Conservation (phyloP, 2,888 invertebrate species). For the Nephrotoma appendiculata region DNA sequence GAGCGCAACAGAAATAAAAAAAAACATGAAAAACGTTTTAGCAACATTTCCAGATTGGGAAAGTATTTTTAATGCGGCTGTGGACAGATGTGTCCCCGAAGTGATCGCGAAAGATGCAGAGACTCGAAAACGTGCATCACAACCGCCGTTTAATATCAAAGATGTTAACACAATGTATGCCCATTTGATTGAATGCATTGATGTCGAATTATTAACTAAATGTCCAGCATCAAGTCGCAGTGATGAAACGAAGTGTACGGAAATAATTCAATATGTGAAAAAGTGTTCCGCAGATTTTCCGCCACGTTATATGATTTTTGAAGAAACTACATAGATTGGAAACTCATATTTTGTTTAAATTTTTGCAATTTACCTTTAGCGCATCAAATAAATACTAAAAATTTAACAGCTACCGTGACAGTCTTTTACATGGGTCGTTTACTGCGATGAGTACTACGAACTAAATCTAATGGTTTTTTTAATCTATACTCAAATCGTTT, state of each 20-base stretch:
- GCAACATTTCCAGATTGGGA: background rate
- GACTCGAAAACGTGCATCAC: background rate
- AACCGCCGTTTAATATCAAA: background rate
- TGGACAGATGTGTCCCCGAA: background rate
- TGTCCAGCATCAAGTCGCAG: background rate
- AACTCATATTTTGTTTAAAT: too few species aligned
- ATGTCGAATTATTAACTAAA: background rate
- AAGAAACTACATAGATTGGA: background rate
- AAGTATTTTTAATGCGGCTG: background rate
- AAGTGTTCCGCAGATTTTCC: background rate
- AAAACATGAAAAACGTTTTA: background rate
- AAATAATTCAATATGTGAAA: background rate
- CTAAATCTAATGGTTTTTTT: too few species aligned
- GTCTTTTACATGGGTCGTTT: too few species aligned
- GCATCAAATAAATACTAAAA: too few species aligned
- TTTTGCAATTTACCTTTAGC: too few species aligned
- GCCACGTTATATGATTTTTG: background rate
- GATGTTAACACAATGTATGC: background rate
- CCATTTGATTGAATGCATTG: background rate
- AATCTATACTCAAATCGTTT: too few species aligned
- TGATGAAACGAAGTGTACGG: background rate
- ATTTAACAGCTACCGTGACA: too few species aligned
- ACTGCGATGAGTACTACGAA: too few species aligned
- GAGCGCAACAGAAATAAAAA: background rate
- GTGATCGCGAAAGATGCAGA: background rate